Evolutionary conservation across 2,888 invertebrate species (phyloP).

Genomic region (Flexamia atlantica): DNA sequence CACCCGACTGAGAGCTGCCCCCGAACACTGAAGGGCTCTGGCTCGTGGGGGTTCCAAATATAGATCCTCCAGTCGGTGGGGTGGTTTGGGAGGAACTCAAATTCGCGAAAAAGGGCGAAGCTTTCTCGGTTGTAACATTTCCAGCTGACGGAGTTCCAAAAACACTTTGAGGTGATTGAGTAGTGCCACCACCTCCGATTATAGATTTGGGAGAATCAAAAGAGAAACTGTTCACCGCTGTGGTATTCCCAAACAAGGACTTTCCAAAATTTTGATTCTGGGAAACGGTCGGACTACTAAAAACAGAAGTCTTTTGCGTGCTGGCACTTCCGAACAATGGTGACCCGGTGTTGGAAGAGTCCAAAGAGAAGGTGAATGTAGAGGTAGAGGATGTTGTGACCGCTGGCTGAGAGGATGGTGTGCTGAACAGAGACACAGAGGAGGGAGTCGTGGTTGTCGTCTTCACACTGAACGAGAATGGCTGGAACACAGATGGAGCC

Average conservation of each 20-base stretch:
- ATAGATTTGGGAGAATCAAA: constrained; percentile 67
- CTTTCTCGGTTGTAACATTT: background rate
- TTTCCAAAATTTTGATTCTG: background rate
- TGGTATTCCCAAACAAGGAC: constrained; percentile 36
- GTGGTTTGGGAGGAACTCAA: background rate
- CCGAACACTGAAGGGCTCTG: constrained; percentile 52
- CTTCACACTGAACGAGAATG: constrained; percentile 69
- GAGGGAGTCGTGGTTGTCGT: constrained; percentile 62
- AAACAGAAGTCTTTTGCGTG: background rate
- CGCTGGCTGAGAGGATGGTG: background rate
- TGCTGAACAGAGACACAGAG: background rate
- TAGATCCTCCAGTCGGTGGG: background rate
- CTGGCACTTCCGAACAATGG: background rate
- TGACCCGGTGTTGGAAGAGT: background rate
- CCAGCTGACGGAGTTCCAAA: background rate
- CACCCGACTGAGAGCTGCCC: background rate
- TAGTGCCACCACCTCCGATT: background rate
- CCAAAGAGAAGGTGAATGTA: constrained; percentile 27
- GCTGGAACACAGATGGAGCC: constrained; percentile 62
- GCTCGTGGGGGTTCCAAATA: background rate
- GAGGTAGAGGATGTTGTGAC: background rate
- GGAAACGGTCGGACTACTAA: background rate
- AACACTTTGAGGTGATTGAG: background rate
- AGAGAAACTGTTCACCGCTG: constrained; percentile 67
- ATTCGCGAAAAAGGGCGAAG: constrained; percentile 16